Percentiles rank a stretch among this genome's conserved stretches.
phyloP scores from a whole-genome alignment of 2,888 invertebrate species.

The Drepana falcataria region DNA sequence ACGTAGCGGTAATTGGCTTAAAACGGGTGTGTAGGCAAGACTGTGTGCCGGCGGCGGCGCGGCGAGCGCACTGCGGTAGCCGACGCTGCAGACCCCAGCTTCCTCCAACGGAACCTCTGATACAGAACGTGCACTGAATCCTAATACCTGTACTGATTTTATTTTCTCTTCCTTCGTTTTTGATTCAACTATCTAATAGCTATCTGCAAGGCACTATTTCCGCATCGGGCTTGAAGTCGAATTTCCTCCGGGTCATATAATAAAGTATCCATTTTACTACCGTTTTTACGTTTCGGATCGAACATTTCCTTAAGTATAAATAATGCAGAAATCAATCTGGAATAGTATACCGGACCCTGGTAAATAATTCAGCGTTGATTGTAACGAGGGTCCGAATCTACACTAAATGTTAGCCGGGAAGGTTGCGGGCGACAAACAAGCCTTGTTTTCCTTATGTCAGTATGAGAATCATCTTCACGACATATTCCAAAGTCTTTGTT shows the following conservation, averaged over 20 bases:
- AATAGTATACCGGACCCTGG: conserved; percentile 55
- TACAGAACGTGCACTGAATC: conserved; percentile 69
- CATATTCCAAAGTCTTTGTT: conserved; percentile 31
- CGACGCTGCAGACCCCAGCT: conserved; percentile 44
- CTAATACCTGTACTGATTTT: conserved; percentile 72
- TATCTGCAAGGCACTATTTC: conserved; percentile 39
- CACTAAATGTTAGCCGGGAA: conserved; percentile 62
- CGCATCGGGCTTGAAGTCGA: conserved; percentile 24
- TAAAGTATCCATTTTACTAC: conserved; percentile 40
- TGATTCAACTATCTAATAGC: conserved; percentile 71
- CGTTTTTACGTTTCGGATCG: conserved; percentile 45
- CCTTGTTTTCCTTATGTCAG: conserved; percentile 53
- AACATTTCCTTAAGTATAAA: conserved; percentile 57
- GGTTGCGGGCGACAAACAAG: conserved; percentile 51
- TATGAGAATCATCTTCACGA: conserved; percentile 38
- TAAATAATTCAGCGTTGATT: conserved; percentile 74
- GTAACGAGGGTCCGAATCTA: conserved; percentile 66
- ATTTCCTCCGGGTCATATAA: conserved; percentile 24
- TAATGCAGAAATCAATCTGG: conserved; percentile 74
- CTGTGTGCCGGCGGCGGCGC: conserved; percentile 35
- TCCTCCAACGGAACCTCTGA: conserved; percentile 60
- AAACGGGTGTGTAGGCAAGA: conserved; percentile 56
- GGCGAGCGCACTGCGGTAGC: conserved; percentile 65
- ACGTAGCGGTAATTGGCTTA: conserved; percentile 74
- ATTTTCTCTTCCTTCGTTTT: conserved; percentile 65